Evolutionary conservation across 2,888 invertebrate species (phyloP).

Genomic region (Cryptosula pallasiana): DNA sequence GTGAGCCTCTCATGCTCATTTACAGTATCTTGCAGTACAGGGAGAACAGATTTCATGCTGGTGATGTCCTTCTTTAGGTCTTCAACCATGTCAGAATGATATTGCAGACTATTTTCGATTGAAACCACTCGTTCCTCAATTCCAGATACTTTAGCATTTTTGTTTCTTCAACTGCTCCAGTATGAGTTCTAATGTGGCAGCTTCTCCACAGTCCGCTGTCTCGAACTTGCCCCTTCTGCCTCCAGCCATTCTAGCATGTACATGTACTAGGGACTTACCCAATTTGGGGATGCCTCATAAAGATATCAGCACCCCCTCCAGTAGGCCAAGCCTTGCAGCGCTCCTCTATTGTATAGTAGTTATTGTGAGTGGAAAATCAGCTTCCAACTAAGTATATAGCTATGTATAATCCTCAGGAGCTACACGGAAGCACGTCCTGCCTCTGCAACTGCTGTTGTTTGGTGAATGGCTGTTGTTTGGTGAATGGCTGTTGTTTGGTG

Average conservation of each 20-base stretch:
- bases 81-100: neutral
- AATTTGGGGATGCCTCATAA: slow-evolving; percentile 3
- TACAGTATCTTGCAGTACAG: neutral
- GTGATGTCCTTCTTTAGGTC: neutral
- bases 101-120: neutral
- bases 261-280: slow-evolving; percentile 18
- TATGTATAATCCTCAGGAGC: too few species aligned
- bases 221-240: neutral
- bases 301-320: neutral
- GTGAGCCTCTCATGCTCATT: neutral
- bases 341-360: too few species aligned
- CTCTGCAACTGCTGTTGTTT: too few species aligned
- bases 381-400: too few species aligned
- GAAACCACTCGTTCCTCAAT: neutral
- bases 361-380: too few species aligned
- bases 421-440: too few species aligned
- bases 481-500: too few species aligned
- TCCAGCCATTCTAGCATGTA: neutral
- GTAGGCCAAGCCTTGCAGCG: neutral
- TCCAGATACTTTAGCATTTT: neutral
- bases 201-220: neutral
- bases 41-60: neutral
- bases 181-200: neutral
- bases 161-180: neutral
- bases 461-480: too few species aligned